phyloP scores from a whole-genome alignment of 2,888 invertebrate species.

The Hydropsyche betteni region DNA sequence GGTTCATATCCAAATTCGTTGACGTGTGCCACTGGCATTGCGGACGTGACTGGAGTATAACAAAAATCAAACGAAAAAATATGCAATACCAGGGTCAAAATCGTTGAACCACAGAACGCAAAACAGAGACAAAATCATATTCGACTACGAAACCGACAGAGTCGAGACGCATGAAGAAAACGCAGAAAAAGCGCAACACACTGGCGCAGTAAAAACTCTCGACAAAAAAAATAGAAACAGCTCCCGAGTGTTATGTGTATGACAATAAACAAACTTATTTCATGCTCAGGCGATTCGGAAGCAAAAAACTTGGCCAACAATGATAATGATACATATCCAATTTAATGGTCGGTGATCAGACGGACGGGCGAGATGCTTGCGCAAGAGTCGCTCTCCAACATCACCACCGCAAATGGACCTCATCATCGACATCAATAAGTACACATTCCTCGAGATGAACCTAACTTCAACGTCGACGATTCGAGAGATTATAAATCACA shows the following conservation, averaged over 20 bases:
- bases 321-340: constrained; percentile 50
- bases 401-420: constrained; percentile 26
- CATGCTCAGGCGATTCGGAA: constrained; percentile 45
- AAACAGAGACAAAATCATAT: background rate
- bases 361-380: constrained; percentile 15
- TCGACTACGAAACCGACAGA: background rate
- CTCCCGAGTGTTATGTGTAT: constrained; percentile 31
- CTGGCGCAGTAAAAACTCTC: background rate
- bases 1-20: too few species aligned
- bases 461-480: background rate
- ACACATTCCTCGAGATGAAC: constrained; percentile 10
- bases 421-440: constrained; percentile 11
- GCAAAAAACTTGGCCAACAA: constrained; percentile 35
- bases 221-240: constrained; percentile 10
- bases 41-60: constrained; percentile 42
- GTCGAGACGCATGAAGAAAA: background rate
- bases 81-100: constrained; percentile 47
- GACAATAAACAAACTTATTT: constrained; percentile 51
- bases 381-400: constrained; percentile 15
- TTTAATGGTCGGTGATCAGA: constrained; percentile 49
- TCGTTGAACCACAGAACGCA: background rate
- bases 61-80: constrained; percentile 38
- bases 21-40: background rate
- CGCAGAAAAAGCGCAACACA: constrained; percentile 25
- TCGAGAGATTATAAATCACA: too few species aligned